Percentiles rank a stretch among this genome's conserved stretches.
These are phyloP conservation scores for Sturnus vulgaris DNA, from an alignment of 2,113 vertebrate species.

Conservation along the genomic window DNA sequence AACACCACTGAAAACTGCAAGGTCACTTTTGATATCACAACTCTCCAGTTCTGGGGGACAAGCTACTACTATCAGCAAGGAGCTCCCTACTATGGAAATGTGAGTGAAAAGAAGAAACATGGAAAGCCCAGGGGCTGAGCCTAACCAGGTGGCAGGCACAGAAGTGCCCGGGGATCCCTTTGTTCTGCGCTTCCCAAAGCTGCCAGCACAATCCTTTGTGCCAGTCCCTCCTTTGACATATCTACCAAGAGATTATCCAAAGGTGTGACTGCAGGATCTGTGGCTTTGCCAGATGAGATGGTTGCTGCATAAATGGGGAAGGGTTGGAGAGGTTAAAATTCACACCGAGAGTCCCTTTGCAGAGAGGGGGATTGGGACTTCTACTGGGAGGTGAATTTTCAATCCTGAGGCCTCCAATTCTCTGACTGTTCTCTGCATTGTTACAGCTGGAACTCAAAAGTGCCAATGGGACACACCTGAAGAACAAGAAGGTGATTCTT, in stretches of 20 bases:
- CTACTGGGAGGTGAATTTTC: neutral
- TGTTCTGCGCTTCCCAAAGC: neutral
- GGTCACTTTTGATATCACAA: slow-evolving; percentile 32
- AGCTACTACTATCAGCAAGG: slow-evolving; percentile 57
- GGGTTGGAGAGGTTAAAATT: neutral
- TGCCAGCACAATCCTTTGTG: neutral
- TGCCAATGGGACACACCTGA: slow-evolving; percentile 17
- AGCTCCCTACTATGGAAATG: slow-evolving; percentile 52
- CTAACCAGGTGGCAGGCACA: neutral
- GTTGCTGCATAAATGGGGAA: neutral
- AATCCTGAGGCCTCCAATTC: neutral
- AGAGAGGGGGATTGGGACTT: neutral
- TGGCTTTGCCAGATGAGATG: neutral
- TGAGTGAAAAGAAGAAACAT: neutral
- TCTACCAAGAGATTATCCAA: neutral
- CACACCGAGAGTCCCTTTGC: neutral
- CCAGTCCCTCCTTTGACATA: neutral
- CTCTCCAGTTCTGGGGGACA: slow-evolving; percentile 4
- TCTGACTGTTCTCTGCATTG: neutral
- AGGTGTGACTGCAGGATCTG: neutral
- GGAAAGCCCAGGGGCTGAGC: neutral
- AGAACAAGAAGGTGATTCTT: slow-evolving; percentile 32
- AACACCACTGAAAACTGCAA: slow-evolving; percentile 19
- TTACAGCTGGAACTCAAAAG: slow-evolving; percentile 54
- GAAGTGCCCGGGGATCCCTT: neutral